Conservation (phyloP, 2,888 invertebrate species). For the Antheraea yamamai region DNA sequence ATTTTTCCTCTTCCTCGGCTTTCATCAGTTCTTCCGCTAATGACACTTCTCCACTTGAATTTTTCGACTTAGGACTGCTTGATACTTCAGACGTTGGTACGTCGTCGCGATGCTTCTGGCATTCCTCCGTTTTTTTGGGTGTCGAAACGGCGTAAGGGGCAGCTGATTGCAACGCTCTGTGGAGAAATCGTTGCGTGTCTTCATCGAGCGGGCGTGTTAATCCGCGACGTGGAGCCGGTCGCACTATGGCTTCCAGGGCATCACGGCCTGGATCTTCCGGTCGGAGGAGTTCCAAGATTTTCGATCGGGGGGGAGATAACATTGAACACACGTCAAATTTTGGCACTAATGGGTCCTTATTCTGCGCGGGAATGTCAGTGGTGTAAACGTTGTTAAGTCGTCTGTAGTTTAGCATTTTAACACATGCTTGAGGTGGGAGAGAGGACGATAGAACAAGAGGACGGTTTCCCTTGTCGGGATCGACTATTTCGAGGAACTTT, state of each 20-base stretch:
- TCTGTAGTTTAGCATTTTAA: not conserved
- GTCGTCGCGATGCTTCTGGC: slow-evolving; percentile 28
- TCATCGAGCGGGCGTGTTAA: slow-evolving; percentile 67
- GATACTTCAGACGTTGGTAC: slow-evolving; percentile 28
- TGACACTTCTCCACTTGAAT: slow-evolving; percentile 46
- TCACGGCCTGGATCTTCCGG: slow-evolving; percentile 70
- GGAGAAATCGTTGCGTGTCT: slow-evolving; percentile 69
- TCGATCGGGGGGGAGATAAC: slow-evolving; percentile 64
- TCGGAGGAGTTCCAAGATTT: slow-evolving; percentile 67
- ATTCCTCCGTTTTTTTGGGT: slow-evolving; percentile 51
- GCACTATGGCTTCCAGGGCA: slow-evolving; percentile 70
- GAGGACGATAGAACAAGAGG: not conserved
- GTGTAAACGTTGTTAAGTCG: not conserved
- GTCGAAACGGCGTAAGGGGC: slow-evolving; percentile 51
- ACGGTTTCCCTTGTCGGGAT: slow-evolving; percentile 52
- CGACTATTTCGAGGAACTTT: slow-evolving; percentile 59
- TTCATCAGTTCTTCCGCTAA: slow-evolving; percentile 71
- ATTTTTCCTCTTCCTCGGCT: slow-evolving; percentile 62
- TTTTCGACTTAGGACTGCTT: slow-evolving; percentile 33
- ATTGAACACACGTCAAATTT: slow-evolving; percentile 62
- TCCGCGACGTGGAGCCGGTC: slow-evolving; percentile 66
- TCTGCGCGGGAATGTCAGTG: not conserved
- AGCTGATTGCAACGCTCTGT: slow-evolving; percentile 63
- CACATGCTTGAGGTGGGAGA: not conserved
- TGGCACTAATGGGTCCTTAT: slow-evolving; percentile 55